Evolutionary conservation across 2,888 invertebrate genomes (phyloP), one percentile per base, ranked within the genome.

Genomic region (Caenorhabditis macrosperma): DNA sequence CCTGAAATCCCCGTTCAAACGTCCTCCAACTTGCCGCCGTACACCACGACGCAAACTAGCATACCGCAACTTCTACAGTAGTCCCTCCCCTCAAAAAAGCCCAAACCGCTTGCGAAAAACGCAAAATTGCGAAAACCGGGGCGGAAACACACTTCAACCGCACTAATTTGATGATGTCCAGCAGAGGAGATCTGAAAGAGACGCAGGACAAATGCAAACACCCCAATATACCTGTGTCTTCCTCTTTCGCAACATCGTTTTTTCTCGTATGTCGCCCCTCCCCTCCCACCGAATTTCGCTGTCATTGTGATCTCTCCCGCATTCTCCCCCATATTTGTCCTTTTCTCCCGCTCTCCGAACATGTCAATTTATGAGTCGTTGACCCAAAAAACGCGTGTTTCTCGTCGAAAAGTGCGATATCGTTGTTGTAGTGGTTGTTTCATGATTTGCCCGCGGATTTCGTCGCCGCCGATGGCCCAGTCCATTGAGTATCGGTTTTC

Each of bases 151-250:
- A 72, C 72, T 64, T 72, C 72, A 72, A 72, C 72, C 72, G 72
- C 64, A 64, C 72, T 72, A 72, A 72, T 72, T 72, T 72, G 72
- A 63, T 71, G 71, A 63, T 64, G 72, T 63, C 72, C 72, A 48
- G n/a, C n/a, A n/a, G n/a, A n/a, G n/a, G n/a, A n/a, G n/a, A n/a
- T 44, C 44, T 55, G 54, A 50, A 72, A 46, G 63, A 72, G 48
- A 54, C 33, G 71, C 60, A 55, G 71, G 26, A 61, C 59, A 71
- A 64, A 63, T 41, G 33, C 54, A 44, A 44, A 63, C 64, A 72
- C n/a, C n/a, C n/a, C n/a, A n/a, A n/a, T 55, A 54, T 66, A 55
- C 59, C 68, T 68, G 68, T 68, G 59, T 48, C 57, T 54, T 24
- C 26, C 6, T 48, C 5, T 55, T 54, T 71, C 71, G 61, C 71